These are phyloP conservation scores for Mylabris phalerata DNA, from an alignment of 1,140 invertebrate genomes.

Conservation along the genomic window DNA sequence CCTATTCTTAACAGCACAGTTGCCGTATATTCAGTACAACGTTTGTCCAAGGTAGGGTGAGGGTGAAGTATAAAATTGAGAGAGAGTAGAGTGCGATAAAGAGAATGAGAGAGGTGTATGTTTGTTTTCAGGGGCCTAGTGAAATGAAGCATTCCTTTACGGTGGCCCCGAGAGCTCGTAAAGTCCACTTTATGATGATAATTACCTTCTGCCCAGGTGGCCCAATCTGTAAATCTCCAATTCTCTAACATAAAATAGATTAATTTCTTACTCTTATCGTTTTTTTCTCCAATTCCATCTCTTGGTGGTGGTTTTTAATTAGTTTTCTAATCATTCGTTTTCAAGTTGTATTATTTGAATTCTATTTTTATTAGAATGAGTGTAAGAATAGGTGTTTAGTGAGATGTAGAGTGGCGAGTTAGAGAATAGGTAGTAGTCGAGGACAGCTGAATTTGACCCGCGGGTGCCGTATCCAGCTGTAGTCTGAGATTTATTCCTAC, in stretches of 20 bases:
- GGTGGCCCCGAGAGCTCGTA: constrained; percentile 52
- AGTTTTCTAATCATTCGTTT: too few relatives aligned
- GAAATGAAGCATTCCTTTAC: constrained; percentile 57
- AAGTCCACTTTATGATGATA: constrained; percentile 58
- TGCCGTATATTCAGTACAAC: background rate
- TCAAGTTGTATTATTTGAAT: too few relatives aligned
- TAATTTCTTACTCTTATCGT: too few relatives aligned
- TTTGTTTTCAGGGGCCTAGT: constrained; percentile 29
- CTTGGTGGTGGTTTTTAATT: too few relatives aligned
- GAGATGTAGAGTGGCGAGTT: constrained; percentile 1
- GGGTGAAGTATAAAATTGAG: constrained; percentile 7
- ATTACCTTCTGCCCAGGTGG: constrained; percentile 42
- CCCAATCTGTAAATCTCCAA: too few relatives aligned
- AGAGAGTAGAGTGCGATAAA: background rate
- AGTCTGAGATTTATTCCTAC: constrained; percentile 41
- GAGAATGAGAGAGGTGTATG: constrained; percentile 19
- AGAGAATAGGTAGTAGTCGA: constrained; percentile 27
- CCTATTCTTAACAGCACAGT: constrained; percentile 18
- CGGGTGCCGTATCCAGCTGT: constrained; percentile 32
- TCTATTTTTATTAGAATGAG: too few relatives aligned
- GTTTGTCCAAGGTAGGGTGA: constrained; percentile 14
- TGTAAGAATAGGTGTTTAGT: constrained; percentile 1
- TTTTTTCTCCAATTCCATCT: too few relatives aligned
- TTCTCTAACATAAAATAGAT: too few relatives aligned
- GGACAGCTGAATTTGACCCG: constrained; percentile 39